phyloP scores from a whole-genome alignment of 2,113 vertebrate species.

The Trematocara macrostoma region DNA sequence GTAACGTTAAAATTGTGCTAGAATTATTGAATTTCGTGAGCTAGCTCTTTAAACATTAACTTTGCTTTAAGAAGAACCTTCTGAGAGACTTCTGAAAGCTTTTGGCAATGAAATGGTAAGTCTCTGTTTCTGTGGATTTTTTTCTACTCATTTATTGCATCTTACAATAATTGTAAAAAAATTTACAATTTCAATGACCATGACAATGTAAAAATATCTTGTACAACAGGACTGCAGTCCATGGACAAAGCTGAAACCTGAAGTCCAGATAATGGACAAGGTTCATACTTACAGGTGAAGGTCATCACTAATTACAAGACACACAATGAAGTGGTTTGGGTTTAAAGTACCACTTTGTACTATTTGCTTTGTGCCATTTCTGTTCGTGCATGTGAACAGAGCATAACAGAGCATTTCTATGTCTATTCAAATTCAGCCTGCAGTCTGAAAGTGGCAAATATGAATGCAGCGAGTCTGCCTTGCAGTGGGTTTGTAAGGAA shows the following conservation, averaged over 20 bases:
- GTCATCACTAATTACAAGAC: background rate
- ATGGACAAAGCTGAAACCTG: conserved; percentile 11
- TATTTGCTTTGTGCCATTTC: background rate
- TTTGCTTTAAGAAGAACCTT: background rate
- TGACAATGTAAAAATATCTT: background rate
- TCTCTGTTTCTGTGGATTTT: background rate
- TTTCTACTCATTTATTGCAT: background rate
- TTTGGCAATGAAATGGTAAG: background rate
- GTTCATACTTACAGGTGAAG: background rate
- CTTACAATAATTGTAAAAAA: background rate
- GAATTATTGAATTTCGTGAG: background rate
- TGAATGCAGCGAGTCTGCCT: conserved; percentile 17
- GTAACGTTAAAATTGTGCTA: background rate
- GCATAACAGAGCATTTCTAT: background rate
- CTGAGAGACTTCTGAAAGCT: background rate
- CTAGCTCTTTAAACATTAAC: background rate
- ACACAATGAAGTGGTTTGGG: background rate
- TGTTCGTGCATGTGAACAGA: background rate
- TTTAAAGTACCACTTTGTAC: background rate
- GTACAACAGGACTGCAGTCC: background rate
- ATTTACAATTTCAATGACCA: background rate
- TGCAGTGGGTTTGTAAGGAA: conserved; percentile 17
- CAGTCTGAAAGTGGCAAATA: conserved; percentile 4
- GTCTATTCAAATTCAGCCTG: background rate
- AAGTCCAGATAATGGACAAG: background rate